Conservation (phyloP, 2,113 vertebrate genomes). For the Aramus guarauna region DNA sequence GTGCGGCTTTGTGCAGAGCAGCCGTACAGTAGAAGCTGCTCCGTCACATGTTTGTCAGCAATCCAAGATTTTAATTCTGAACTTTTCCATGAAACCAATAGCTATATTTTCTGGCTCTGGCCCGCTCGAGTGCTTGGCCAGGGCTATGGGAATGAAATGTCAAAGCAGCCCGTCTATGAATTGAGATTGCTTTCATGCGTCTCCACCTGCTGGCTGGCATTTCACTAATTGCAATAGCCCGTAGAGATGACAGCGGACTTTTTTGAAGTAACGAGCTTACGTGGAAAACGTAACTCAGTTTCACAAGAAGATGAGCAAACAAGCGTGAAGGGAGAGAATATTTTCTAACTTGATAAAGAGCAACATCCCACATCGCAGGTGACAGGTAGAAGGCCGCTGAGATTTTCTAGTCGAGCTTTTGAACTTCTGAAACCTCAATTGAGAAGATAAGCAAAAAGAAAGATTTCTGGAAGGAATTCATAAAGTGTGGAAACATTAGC, state of each 20-base stretch:
- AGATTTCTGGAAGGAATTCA: background rate
- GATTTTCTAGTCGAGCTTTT: background rate
- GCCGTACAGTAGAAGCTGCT: background rate
- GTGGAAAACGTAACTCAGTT: background rate
- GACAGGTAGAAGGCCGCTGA: background rate
- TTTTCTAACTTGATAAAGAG: background rate
- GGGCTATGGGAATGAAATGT: slow-evolving; percentile 39
- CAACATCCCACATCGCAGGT: background rate
- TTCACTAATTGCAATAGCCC: background rate
- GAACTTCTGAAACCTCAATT: background rate
- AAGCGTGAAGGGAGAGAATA: fast-evolving
- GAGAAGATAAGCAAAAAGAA: background rate
- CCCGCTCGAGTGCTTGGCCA: background rate
- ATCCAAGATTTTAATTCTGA: background rate
- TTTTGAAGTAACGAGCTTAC: background rate
- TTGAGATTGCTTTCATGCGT: slow-evolving; percentile 63
- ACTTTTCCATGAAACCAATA: background rate
- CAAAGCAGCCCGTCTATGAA: background rate
- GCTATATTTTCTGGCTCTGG: background rate
- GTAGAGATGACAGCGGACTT: background rate
- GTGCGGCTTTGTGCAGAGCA: background rate
- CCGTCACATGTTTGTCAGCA: background rate
- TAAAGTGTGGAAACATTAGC: background rate
- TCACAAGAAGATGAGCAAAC: background rate
- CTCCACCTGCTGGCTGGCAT: slow-evolving; percentile 72